Base-by-base conservation (phyloP, 2,888 invertebrate species). In the Mechanitis messenoides region DNA sequence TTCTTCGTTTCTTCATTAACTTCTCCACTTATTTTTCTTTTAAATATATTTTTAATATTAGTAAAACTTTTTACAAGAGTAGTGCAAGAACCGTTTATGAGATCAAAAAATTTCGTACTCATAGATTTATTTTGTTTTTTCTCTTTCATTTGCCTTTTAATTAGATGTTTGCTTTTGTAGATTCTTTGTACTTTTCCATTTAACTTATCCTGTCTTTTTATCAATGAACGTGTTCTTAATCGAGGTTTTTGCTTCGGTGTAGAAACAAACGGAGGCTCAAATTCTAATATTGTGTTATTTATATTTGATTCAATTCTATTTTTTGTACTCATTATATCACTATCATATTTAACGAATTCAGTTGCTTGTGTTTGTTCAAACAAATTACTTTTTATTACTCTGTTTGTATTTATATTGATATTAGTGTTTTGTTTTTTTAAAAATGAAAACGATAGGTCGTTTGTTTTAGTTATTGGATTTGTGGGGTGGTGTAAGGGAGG, bases 81-180 rank as follows among this genome's bases (percentile, higher is more conserved):
- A 12, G 81, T 80, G 63, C 85, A 88, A 0, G 88, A 84, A 35
- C 81, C 81, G 55, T 88, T 88, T 46, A 88, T 78, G 7, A 76
- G 82, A 53, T 78, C 74, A 45, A 87, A 74, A 12, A 88, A 71
- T 64, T 80, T 78, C 0, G 77, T 72, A 50, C 83, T 75, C 45
- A 87, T 67, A 2, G 74, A 71, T 56, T 61, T 64, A 45, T 68
- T 70, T 55, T 61, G 67, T 5, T 59, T 12, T 7, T 31, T 58
- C 31, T 59, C 65, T 50, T 59, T 64, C 12, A 12, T 42, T 5
- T 20, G 54, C 33, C 28, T 33, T 2, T 4, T 58, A 12, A 55
- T 63, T 12, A 61, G 60, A 2, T 50, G 20, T 50, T 58, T 53
- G 33, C 11, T 50, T 66, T 65, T 68, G 33, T 56, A 31, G 2